Percentiles rank a stretch among this genome's conserved stretches.
phyloP scores from a whole-genome alignment of 2,888 invertebrate species.

The Tetheella fluctuosa region DNA sequence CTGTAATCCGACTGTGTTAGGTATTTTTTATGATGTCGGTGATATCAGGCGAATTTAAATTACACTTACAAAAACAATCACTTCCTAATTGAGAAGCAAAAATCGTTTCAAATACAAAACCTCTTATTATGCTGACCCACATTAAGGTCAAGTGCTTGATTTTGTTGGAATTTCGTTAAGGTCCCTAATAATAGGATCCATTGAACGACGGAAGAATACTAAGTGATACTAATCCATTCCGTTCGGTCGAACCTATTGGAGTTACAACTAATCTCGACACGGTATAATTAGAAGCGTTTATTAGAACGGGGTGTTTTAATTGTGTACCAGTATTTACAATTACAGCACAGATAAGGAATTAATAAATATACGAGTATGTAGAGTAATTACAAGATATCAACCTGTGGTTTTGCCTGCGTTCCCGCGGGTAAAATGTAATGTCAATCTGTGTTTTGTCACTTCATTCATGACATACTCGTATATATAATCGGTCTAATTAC shows the following conservation, averaged over 20 bases:
- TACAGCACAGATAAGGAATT: too few relatives aligned
- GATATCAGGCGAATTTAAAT: too few relatives aligned
- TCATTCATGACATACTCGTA: too few relatives aligned
- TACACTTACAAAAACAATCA: not conserved
- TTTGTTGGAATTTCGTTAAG: not conserved
- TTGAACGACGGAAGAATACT: slow-evolving; percentile 9
- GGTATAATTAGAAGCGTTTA: slow-evolving; percentile 10
- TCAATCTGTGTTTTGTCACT: too few relatives aligned
- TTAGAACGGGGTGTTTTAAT: slow-evolving; percentile 4
- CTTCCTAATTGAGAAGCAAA: slow-evolving; percentile 1
- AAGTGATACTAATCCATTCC: slow-evolving; percentile 7
- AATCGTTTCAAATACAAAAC: slow-evolving; percentile 1
- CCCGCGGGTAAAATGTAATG: too few relatives aligned
- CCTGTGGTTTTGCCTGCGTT: too few relatives aligned
- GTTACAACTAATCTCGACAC: slow-evolving; percentile 10
- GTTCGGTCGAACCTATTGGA: slow-evolving; percentile 8
- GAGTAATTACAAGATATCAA: too few relatives aligned
- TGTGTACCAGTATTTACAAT: not conserved
- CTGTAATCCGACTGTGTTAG: too few relatives aligned
- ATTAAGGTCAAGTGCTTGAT: slow-evolving; percentile 10
- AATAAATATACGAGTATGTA: too few relatives aligned
- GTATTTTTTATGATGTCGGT: too few relatives aligned
- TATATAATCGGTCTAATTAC: too few relatives aligned
- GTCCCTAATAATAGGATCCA: slow-evolving; percentile 10
- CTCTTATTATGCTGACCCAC: not conserved